phyloP scores from a whole-genome alignment of 1,140 invertebrate species.

The Drosophila punjabiensis region DNA sequence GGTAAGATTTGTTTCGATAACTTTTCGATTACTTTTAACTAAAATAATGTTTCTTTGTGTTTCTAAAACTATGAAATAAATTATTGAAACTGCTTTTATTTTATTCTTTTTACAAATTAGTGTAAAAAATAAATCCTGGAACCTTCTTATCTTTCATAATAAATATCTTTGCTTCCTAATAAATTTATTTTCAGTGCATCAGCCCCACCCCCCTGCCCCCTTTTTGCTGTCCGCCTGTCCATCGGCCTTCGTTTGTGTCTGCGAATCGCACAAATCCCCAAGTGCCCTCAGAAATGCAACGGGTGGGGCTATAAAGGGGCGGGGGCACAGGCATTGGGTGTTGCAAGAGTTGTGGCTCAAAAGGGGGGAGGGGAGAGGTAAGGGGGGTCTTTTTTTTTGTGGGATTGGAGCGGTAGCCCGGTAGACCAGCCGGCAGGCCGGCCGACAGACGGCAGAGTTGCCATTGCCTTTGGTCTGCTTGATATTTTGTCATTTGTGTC shows the following conservation, averaged over 20 bases:
- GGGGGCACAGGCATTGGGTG: constrained; percentile 12
- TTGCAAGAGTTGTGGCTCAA: constrained; percentile 10
- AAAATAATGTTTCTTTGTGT: neutral
- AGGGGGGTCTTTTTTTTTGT: neutral
- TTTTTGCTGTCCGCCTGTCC: constrained; percentile 21
- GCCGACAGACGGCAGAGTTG: constrained; percentile 46
- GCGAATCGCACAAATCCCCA: constrained; percentile 54
- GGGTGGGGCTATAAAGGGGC: constrained; percentile 2
- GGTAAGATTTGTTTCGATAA: neutral
- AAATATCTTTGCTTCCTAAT: neutral
- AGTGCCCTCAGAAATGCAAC: constrained; percentile 42
- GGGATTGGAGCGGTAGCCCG: neutral
- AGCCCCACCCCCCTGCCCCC: neutral
- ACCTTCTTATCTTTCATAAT: neutral
- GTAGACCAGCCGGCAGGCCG: neutral
- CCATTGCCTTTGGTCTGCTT: constrained; percentile 68
- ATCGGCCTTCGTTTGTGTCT: constrained; percentile 54
- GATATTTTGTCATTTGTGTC: constrained; percentile 83
- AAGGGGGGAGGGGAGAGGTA: neutral
- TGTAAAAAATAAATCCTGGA: neutral
- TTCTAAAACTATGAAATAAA: neutral
- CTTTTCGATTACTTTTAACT: neutral
- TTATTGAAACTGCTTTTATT: neutral
- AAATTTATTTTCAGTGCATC: neutral
- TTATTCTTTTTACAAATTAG: neutral